Evolutionary conservation across 1,140 invertebrate species (phyloP).

Genomic region (Zophobas atratus): DNA sequence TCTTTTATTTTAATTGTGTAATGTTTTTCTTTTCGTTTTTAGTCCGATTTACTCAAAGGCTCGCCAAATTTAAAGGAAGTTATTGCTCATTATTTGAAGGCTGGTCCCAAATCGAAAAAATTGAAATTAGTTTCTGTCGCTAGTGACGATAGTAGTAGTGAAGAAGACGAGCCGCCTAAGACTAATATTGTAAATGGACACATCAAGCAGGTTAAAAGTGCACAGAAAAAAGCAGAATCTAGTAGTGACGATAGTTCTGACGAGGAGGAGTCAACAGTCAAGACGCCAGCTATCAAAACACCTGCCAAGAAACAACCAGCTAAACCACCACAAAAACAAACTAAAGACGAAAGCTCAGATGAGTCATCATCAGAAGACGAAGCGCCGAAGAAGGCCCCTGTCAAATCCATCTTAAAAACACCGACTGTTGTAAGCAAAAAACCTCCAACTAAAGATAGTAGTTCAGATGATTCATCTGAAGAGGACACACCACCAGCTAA

Average conservation of each 20-base stretch:
- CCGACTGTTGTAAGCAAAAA: constrained; percentile 53
- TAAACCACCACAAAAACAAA: constrained; percentile 52
- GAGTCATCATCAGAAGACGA: constrained; percentile 62
- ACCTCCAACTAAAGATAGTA: constrained; percentile 57
- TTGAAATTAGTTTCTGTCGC: constrained; percentile 49
- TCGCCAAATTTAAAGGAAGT: constrained; percentile 57
- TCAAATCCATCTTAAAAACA: constrained; percentile 53
- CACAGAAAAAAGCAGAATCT: constrained; percentile 54
- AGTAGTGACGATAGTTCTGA: constrained; percentile 62
- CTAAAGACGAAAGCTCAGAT: constrained; percentile 53
- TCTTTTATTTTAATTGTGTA: constrained; percentile 26
- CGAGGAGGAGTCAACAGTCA: constrained; percentile 47
- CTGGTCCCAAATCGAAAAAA: constrained; percentile 54
- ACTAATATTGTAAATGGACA: constrained; percentile 51
- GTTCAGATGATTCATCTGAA: constrained; percentile 66
- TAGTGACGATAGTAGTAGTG: constrained; percentile 58
- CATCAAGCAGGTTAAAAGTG: constrained; percentile 52
- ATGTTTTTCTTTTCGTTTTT: constrained; percentile 45
- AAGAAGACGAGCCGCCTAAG: constrained; percentile 60
- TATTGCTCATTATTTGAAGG: constrained; percentile 56
- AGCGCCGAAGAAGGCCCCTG: constrained; percentile 41
- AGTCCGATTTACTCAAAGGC: constrained; percentile 51
- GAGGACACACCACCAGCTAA: constrained; percentile 59
- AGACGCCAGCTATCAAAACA: constrained; percentile 53
- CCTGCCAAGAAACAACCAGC: constrained; percentile 45